Evolutionary conservation across 2,888 invertebrate species (phyloP).

Genomic region (Leucophora obtusa): DNA sequence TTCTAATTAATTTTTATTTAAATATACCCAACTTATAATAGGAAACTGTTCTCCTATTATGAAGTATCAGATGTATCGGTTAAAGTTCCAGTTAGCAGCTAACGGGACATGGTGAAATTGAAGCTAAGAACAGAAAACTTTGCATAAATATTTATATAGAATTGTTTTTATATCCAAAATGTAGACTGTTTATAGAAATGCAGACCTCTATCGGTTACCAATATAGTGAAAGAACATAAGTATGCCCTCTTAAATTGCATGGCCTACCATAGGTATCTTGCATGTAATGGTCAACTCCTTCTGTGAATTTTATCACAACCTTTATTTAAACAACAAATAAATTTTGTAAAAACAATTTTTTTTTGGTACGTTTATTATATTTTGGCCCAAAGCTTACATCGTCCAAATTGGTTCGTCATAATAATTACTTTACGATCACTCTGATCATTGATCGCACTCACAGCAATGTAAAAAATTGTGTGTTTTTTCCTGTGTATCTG

Average conservation of each 20-base stretch:
- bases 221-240: too few relatives aligned
- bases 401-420: constrained; percentile 55
- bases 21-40: too few relatives aligned
- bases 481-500: background rate
- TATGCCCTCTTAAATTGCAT: background rate
- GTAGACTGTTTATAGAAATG: too few relatives aligned
- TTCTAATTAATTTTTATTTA: too few relatives aligned
- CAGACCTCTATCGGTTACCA: too few relatives aligned
- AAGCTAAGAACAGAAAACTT: too few relatives aligned
- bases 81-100: too few relatives aligned
- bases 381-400: constrained; percentile 34
- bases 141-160: too few relatives aligned
- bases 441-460: constrained; percentile 41
- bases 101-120: too few relatives aligned
- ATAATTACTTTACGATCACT: constrained; percentile 50
- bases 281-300: constrained; percentile 15
- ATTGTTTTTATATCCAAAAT: too few relatives aligned
- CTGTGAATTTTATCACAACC: background rate
- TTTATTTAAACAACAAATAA: constrained; percentile 32
- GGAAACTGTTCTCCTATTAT: too few relatives aligned
- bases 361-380: constrained; percentile 14
- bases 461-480: background rate
- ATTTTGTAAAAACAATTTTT: background rate
- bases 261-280: constrained; percentile 1
- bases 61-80: too few relatives aligned